Conservation (phyloP, 1,140 invertebrate genomes). For the Drosophila teissieri region DNA sequence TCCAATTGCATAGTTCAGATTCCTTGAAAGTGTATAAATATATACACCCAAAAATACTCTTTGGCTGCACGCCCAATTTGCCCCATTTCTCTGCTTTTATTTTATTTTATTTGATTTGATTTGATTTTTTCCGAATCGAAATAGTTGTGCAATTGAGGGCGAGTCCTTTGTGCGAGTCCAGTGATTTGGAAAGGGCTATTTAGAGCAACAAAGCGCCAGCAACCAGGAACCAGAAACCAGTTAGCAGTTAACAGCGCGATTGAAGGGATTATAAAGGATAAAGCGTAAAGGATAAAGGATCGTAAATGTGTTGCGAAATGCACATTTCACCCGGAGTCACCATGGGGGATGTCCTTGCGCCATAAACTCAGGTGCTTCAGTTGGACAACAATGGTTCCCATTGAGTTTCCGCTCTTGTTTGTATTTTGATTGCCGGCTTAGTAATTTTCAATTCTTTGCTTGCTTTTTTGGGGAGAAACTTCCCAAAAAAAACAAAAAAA, state of each 20-base stretch:
- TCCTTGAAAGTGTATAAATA: no score
- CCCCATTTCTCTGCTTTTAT: slow-evolving; percentile 2
- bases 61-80: slow-evolving; percentile 4
- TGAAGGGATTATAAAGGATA: slow-evolving; percentile 57
- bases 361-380: slow-evolving; percentile 59
- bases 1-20: background rate
- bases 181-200: slow-evolving; percentile 64
- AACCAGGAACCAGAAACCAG: slow-evolving; percentile 24
- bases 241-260: slow-evolving; percentile 16
- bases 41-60: slow-evolving; percentile 11
- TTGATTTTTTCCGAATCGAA: slow-evolving; percentile 6
- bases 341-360: slow-evolving; percentile 20
- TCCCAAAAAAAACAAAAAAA: slow-evolving; percentile 26
- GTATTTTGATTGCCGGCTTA: slow-evolving; percentile 75
- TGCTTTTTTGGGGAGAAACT: slow-evolving; percentile 45
- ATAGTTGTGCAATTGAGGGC: slow-evolving; percentile 43
- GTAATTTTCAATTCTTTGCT: slow-evolving; percentile 24
- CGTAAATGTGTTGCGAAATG: slow-evolving; percentile 63
- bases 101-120: background rate
- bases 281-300: slow-evolving; percentile 44
- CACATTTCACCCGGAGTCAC: slow-evolving; percentile 50
- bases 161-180: slow-evolving; percentile 34
- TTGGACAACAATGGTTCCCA: slow-evolving; percentile 49
- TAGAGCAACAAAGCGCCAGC: slow-evolving; percentile 41
- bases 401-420: slow-evolving; percentile 43